Percentiles rank a stretch among this genome's conserved stretches.
These are phyloP conservation scores for Tangara arthus DNA, from an alignment of 2,797 vertebrate genomes.

Conservation along the genomic window DNA sequence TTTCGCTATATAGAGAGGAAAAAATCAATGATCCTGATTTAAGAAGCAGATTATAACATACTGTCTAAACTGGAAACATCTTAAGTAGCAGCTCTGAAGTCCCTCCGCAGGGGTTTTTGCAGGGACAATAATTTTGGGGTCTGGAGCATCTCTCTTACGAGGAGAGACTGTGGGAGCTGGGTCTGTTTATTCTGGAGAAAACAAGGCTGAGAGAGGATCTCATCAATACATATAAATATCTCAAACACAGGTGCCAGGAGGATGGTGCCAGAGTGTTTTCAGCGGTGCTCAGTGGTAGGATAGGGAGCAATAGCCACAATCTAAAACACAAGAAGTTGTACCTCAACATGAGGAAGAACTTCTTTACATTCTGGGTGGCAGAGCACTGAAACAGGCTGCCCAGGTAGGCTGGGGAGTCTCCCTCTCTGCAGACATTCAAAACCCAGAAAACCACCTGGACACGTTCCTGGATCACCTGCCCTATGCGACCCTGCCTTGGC, in stretches of 20 bases:
- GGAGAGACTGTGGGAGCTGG: fast-evolving
- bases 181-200: background rate
- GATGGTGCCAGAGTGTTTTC: background rate
- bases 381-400: background rate
- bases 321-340: background rate
- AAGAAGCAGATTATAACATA: background rate
- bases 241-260: background rate
- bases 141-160: background rate
- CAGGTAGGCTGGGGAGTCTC: background rate
- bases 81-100: background rate
- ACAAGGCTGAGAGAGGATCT: background rate
- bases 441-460: background rate
- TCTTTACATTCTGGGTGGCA: no score
- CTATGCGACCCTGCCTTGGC: fast-evolving
- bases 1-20: background rate
- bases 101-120: background rate
- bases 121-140: background rate
- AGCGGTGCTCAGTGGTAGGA: fast-evolving
- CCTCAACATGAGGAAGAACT: background rate
- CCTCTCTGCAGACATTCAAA: background rate
- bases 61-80: background rate
- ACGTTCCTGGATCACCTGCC: background rate
- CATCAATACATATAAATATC: background rate
- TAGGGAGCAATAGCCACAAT: background rate
- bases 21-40: background rate